Percentiles rank a stretch among this genome's conserved stretches.
Evolutionary conservation across 2,888 invertebrate species (phyloP).

Genomic region (Parascotia fuliginaria): DNA sequence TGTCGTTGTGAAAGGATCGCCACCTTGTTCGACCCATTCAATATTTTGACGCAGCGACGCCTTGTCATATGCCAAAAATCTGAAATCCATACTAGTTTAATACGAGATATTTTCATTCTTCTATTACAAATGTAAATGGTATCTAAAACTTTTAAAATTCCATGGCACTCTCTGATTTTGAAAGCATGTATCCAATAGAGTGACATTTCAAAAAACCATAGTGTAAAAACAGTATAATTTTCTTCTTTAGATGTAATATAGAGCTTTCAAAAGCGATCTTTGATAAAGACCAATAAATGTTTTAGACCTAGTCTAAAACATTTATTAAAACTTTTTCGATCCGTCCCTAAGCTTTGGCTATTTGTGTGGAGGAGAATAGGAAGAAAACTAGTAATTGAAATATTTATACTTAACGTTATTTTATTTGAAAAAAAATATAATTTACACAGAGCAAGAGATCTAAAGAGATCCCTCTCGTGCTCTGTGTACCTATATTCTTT

Average conservation of each 20-base stretch:
- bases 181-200: constrained; percentile 40
- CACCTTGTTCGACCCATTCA: constrained; percentile 25
- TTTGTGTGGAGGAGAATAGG: too few relatives aligned
- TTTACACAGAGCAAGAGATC: too few relatives aligned
- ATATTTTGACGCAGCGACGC: constrained; percentile 17
- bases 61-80: constrained; percentile 39
- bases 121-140: constrained; percentile 43
- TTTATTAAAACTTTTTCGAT: too few relatives aligned
- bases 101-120: constrained; percentile 72
- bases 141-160: constrained; percentile 49
- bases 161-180: constrained; percentile 60
- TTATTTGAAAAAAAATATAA: too few relatives aligned
- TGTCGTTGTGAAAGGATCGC: constrained; percentile 32
- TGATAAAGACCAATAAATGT: too few relatives aligned
- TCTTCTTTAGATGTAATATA: constrained; percentile 36
- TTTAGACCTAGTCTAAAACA: too few relatives aligned
- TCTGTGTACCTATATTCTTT: too few relatives aligned
- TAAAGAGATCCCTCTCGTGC: too few relatives aligned
- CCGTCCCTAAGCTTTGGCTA: too few relatives aligned
- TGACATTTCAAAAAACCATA: constrained; percentile 48
- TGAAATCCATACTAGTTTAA: constrained; percentile 58
- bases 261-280: constrained; percentile 8
- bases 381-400: too few relatives aligned
- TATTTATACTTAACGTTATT: too few relatives aligned
- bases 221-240: constrained; percentile 45